A percentile compares a stretch with the other conserved stretches of the same genome.
phyloP scores from a whole-genome alignment of 1,140 invertebrate genomes.

The Procambarus virginalis region DNA sequence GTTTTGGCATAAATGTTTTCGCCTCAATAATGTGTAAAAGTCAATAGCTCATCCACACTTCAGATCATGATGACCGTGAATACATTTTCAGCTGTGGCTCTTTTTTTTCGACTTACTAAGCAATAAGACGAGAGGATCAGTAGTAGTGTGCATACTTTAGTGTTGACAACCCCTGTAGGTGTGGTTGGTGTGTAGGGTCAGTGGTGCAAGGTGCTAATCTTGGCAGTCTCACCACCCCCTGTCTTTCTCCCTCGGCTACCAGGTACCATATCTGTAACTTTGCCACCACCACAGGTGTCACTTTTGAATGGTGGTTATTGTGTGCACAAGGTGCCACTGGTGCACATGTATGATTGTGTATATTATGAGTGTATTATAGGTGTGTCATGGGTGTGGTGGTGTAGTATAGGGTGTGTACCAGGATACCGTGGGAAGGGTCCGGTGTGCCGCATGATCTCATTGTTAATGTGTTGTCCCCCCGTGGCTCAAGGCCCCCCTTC shows the following conservation, averaged over 20 bases:
- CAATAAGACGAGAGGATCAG: conserved; percentile 48
- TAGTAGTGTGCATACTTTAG: conserved; percentile 55
- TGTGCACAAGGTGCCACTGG: conserved; percentile 42
- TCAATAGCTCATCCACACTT: conserved; percentile 54
- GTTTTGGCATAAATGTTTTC: conserved; percentile 55
- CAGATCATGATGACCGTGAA: conserved; percentile 46
- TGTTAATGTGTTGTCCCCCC: conserved; percentile 51
- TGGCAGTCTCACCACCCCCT: conserved; percentile 33
- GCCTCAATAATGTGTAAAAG: conserved; percentile 50
- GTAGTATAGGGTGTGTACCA: conserved; percentile 29
- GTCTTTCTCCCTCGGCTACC: conserved; percentile 30
- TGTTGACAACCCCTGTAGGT: conserved; percentile 50
- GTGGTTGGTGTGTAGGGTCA: conserved; percentile 41
- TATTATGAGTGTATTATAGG: conserved; percentile 33
- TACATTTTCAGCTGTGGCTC: conserved; percentile 53
- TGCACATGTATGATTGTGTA: conserved; percentile 41
- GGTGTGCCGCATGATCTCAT: conserved; percentile 50
- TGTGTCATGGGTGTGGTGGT: conserved; percentile 47
- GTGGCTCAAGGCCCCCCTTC: conserved; percentile 46
- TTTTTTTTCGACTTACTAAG: conserved; percentile 47
- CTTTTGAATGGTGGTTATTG: conserved; percentile 39
- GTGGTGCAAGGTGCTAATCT: conserved; percentile 13
- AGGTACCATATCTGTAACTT: conserved; percentile 40
- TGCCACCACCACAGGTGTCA: conserved; percentile 29
- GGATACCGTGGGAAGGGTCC: conserved; percentile 48